Evolutionary conservation across 1,140 invertebrate species (phyloP).

Genomic region (Megathymus violae): DNA sequence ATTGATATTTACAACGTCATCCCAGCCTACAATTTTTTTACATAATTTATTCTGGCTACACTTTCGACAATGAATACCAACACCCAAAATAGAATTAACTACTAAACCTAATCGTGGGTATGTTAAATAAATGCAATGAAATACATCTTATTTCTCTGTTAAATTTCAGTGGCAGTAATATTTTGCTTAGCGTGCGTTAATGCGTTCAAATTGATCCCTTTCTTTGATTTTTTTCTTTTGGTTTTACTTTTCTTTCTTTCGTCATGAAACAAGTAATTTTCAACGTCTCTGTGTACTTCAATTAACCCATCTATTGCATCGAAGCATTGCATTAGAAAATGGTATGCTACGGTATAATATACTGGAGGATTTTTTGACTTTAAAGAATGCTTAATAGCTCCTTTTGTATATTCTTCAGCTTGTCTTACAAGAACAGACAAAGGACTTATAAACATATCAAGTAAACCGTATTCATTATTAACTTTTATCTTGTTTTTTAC

Average conservation of each 20-base stretch:
- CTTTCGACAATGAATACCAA: constrained; percentile 9
- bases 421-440: constrained; percentile 47
- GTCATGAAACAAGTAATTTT: constrained; percentile 45
- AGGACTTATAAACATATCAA: constrained; percentile 46
- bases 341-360: constrained; percentile 58
- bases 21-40: constrained; percentile 25
- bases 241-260: constrained; percentile 37
- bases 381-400: constrained; percentile 47
- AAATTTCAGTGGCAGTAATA: neutral
- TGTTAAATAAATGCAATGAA: neutral
- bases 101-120: neutral
- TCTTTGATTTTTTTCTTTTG: constrained; percentile 43
- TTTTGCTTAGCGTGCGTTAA: neutral
- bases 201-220: constrained; percentile 34
- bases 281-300: constrained; percentile 50
- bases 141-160: neutral
- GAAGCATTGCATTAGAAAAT: constrained; percentile 62
- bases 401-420: constrained; percentile 51
- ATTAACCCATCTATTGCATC: constrained; percentile 63
- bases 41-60: constrained; percentile 11
- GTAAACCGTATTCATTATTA: constrained; percentile 47
- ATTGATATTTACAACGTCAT: constrained; percentile 71
- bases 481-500: neutral
- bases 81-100: neutral
- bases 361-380: constrained; percentile 53